Percentiles rank a stretch among this genome's conserved stretches.
Conservation (phyloP, 2,797 vertebrate species). For the Synanceia verrucosa region DNA sequence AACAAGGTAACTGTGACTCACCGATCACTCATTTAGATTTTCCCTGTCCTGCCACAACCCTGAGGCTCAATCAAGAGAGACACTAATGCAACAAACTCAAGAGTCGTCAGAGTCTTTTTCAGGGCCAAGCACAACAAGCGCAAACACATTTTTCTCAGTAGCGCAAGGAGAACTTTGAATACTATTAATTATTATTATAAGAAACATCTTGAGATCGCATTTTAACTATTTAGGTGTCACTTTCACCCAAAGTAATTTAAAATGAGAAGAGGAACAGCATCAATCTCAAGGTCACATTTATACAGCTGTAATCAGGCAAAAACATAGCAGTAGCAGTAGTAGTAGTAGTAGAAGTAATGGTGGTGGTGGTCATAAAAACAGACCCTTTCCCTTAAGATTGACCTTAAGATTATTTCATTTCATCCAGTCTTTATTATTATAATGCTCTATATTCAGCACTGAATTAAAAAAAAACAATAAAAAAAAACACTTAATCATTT, state of each 20-base stretch:
- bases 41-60: constrained; percentile 44
- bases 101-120: not conserved
- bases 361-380: not conserved
- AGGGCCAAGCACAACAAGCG: constrained; percentile 15
- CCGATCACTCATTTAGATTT: constrained; percentile 35
- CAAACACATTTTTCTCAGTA: not conserved
- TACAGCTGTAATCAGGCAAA: not conserved
- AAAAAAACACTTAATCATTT: too few relatives aligned
- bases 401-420: not conserved
- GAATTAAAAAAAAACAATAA: too few relatives aligned
- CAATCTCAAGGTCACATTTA: not conserved
- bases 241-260: not conserved
- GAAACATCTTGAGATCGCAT: not conserved
- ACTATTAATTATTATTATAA: not conserved
- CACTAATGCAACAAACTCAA: not conserved
- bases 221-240: not conserved
- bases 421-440: not conserved
- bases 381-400: not conserved
- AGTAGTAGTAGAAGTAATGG: not conserved
- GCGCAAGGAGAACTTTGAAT: not conserved
- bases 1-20: constrained; percentile 56
- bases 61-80: constrained; percentile 29
- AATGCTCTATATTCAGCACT: not conserved
- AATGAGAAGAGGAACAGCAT: not conserved
- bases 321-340: not conserved